Evolutionary conservation across 2,113 vertebrate species (phyloP), one percentile per base, ranked within the genome.

Genomic region (Athene cunicularia): DNA sequence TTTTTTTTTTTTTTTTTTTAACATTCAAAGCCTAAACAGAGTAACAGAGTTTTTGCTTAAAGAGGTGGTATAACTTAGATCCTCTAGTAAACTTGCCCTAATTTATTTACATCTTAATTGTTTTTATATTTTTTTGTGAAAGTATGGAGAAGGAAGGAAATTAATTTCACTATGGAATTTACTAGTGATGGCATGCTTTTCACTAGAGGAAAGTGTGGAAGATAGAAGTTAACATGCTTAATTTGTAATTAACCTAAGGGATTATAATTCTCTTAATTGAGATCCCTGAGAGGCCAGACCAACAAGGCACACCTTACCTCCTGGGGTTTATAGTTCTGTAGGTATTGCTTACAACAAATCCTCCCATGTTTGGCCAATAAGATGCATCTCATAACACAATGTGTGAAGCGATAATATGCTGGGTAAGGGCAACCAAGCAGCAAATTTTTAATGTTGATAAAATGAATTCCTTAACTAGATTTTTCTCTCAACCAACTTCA

Each of bases 181-280:
- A 39, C 23, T 85, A 43, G 30, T 55, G 28, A 58, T 83, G 7
- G 80, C 56, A 27, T 86, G 33, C 30, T 74, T 93, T 93, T 75
- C 68, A 45, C 66, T 80, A 88, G 76, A 88, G 80, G 41, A 56
- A 93, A 59, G 55, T 82, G 33, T 95, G 75, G 89, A 95, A 95
- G 75, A 77, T 33, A 20, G 56, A 33, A 79, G 19, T 88, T 94
- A 96, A 72, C 13, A 11, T 85, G 47, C 82, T 87, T 95, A 74
- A 93, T 91, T 94, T 96, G 45, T 95, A 85, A 95, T 92, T 95
- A 95, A 89, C 43, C 70, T 87, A 22, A 47, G 68, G 33, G 37
- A 41, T 81, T 95, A 53, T 75, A 53, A 59, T 81, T 4, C 6
- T 88, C 32, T 92, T 76, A 90, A 67, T 60, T 60, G 75, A 76